Evolutionary conservation across 1,140 invertebrate genomes (phyloP).

Genomic region (Latrodectus geometricus): DNA sequence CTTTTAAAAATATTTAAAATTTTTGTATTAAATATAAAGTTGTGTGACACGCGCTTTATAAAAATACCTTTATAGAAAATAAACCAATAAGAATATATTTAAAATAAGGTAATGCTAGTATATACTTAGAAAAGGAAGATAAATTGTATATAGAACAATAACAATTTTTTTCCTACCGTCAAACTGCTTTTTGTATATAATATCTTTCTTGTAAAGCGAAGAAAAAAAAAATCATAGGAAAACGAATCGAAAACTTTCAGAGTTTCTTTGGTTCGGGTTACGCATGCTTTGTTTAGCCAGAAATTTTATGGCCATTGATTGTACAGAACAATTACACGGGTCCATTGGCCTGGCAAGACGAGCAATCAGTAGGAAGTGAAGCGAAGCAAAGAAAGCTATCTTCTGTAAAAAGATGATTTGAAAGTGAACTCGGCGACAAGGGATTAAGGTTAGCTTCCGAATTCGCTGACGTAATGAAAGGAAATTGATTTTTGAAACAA

Average conservation of each 20-base stretch:
- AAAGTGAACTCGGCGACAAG: constrained; percentile 10
- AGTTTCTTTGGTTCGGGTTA: constrained; percentile 19
- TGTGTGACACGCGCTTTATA: too few relatives aligned
- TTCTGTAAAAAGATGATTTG: neutral
- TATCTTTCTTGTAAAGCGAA: neutral
- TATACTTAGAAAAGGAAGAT: too few relatives aligned
- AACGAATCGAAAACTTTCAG: neutral
- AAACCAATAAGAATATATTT: too few relatives aligned
- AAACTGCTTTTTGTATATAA: neutral
- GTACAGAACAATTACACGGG: constrained; percentile 35
- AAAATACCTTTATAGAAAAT: too few relatives aligned
- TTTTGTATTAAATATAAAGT: too few relatives aligned
- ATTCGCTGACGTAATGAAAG: neutral
- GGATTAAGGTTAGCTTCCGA: neutral
- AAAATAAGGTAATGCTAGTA: too few relatives aligned
- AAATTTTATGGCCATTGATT: constrained; percentile 54
- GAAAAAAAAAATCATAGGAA: neutral
- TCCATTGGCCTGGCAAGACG: constrained; percentile 34
- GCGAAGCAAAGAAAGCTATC: constrained; percentile 24
- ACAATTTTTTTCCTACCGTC: neutral
- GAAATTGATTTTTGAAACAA: too few relatives aligned
- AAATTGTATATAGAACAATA: too few relatives aligned
- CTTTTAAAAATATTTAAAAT: too few relatives aligned
- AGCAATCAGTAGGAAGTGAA: constrained; percentile 21
- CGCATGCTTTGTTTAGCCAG: constrained; percentile 40